Evolutionary conservation across 2,888 invertebrate genomes (phyloP), one percentile per base, ranked within the genome.

Genomic region (Liodrosophila aerea): DNA sequence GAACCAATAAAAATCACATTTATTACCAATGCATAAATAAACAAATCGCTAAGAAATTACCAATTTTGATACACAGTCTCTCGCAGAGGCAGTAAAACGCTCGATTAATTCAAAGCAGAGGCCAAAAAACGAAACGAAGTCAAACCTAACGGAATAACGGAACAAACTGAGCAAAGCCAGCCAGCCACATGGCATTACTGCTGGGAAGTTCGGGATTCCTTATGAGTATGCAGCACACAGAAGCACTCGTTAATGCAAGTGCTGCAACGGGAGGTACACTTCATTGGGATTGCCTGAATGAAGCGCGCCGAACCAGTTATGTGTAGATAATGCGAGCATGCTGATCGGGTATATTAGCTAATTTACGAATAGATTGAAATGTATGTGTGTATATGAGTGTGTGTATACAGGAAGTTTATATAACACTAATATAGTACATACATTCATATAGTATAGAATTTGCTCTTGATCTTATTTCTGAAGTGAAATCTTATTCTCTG

Each of bases 251-350:
- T 50, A 39, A 61, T 57, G 39, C 49, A 61, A 50, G 44, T 45
- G 61, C 9, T 49, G 60, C 60, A 60, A 12, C 29, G 37, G 56
- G 43, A 31, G 33, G 34, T 45, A 34, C 45, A 50, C 58, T 57
- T 57, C 57, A 57, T 61, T 49, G 57, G 45, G 44, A 50, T 34
- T 50, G 45, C 31, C 36, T 45, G 45, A 62, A 62, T 58, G 51
- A 51, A 63, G 49, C 29, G 47, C 47, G 33, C 44, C 44, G 47
- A 53, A 45, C 49, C 63, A 49, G 63, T 63, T 49, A 50, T 53
- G 44, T 54, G 63, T 45, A 41, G 58, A 43, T 16, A 36, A 22
- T 50, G 11, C 7, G 7, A 13, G 41, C 4, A 12, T 44, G 18
- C 12, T 7, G 1, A 18, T 0, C 3, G 39, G 31, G 44, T 29